Evolutionary conservation across 1,140 invertebrate species (phyloP), one percentile per base, ranked within the genome.

Genomic region (Zophobas morio): DNA sequence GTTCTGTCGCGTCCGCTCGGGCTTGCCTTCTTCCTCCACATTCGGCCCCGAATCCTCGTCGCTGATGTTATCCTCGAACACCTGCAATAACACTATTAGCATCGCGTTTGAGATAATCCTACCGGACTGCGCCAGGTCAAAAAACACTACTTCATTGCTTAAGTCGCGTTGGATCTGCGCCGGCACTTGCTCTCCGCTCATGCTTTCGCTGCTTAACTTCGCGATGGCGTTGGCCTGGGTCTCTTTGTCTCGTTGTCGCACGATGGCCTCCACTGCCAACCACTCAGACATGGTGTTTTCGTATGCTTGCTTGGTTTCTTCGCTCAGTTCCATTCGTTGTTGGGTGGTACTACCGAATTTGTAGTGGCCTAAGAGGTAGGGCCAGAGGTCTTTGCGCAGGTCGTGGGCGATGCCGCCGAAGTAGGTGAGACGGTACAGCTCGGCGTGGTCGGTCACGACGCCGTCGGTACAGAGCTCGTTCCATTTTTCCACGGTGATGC

Each of bases 211-310:
- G 47, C 90, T 89, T 0, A 92, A 84, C 75, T 91, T 88, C 2
- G 91, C 91, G 72, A 92, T 90, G 6, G 91, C 91, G 6, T 90
- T 88, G 0, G 91, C 90, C 0, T 91, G 91, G 39, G 89, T 90
- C 83, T 92, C 91, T 74, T 94, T 93, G 83, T 98, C 96, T 75
- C 93, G 84, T 85, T 97, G 95, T 75, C 92, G 86, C 0, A 98
- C 95, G 75, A 98, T 97, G 0, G 96, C 96, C 85, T 98, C 97
- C 0, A 98, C 95, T 0, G 95, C 96, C 66, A 96, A 86, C 97
- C 97, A 98, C 84, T 98, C 96, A 0, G 95, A 96, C 95, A 97
- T 96, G 1, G 93, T 95, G 3, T 94, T 93, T 87, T 98, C 96
- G 82, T 96, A 96, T 2, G 92, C 90, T 70, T 93, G 90, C 79